Conservation (phyloP, 2,888 invertebrate genomes). For the Embidobia sp. region DNA sequence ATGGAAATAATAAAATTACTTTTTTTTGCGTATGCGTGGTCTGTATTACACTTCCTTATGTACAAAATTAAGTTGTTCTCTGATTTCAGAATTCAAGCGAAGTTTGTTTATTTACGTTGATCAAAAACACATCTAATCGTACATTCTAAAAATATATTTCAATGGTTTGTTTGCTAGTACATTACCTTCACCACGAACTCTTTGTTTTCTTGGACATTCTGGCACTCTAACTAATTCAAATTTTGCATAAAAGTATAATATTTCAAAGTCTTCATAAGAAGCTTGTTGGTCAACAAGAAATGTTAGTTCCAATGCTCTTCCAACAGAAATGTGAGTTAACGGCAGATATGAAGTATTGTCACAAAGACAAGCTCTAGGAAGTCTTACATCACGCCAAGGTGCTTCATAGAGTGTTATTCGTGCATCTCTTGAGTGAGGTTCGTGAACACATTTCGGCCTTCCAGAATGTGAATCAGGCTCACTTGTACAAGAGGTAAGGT, state of each 20-base stretch:
- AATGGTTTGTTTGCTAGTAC: too few relatives aligned
- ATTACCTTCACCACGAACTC: conserved; percentile 83
- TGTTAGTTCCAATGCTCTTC: conserved; percentile 88
- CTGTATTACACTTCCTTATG: too few relatives aligned
- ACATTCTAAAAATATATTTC: too few relatives aligned
- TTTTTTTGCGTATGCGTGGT: too few relatives aligned
- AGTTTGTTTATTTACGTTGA: too few relatives aligned
- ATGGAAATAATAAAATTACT: too few relatives aligned
- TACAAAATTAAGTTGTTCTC: too few relatives aligned
- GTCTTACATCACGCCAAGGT: conserved; percentile 87
- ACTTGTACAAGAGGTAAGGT: conserved; percentile 86
- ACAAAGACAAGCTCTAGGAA: conserved; percentile 90
- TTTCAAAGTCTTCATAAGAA: conserved; percentile 91
- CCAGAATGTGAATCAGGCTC: conserved; percentile 88
- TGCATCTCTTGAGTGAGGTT: conserved; percentile 74
- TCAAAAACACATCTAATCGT: neutral
- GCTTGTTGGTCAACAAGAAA: conserved; percentile 89
- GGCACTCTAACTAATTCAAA: conserved; percentile 86
- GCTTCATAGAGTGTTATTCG: conserved; percentile 86
- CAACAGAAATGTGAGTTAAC: conserved; percentile 85
- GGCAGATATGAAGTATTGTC: conserved; percentile 87
- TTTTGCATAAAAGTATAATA: conserved; percentile 89
- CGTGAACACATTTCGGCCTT: conserved; percentile 84
- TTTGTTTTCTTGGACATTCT: conserved; percentile 86
- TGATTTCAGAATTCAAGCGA: too few relatives aligned